Evolutionary conservation across 1,140 invertebrate species (phyloP), one percentile per base, ranked within the genome.

Genomic region (Ptiloglossa arizonensis): DNA sequence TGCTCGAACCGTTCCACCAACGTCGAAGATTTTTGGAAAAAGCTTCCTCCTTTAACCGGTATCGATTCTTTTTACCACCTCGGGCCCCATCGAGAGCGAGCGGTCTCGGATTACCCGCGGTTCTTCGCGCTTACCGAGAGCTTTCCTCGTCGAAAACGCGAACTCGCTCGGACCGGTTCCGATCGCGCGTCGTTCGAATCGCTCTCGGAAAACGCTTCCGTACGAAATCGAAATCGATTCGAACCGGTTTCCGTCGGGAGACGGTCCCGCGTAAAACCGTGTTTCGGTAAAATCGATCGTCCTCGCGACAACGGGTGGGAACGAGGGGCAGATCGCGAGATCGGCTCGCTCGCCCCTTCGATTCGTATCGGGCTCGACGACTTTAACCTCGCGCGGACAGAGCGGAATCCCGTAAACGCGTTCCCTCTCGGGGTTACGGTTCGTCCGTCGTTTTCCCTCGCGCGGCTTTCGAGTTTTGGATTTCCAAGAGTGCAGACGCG

Each of bases 251-350:
- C 46, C n/a, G n/a, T n/a, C n/a, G n/a, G n/a, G n/a, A n/a, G n/a
- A n/a, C n/a, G n/a, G n/a, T n/a, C n/a, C 44, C 59, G 22, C 60
- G n/a, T n/a, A n/a, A n/a, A n/a, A n/a, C n/a, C n/a, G n/a, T n/a
- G n/a, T n/a, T n/a, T n/a, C n/a, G n/a, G 81, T 75, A 75, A 83
- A 84, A 83, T 84, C 70, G 82, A 71, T 56, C 67, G 50, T 76
- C 78, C 22, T 41, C 54, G 77, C 54, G 66, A 76, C 79, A 82
- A 70, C 70, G 52, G 48, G 13, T 22, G n/a, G 69, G 68, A 48
- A 13, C 22, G 69, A 22, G 32, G 76, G 44, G 48, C 29, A 27
- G 35, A 57, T 69, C 38, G 50, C 13, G 24, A 38, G 38, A 68
- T 15, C 50, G 35, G 57, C 29, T n/a, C n/a, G 57, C 46, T 3